phyloP scores from a whole-genome alignment of 2,797 vertebrate genomes.

The Chromobotia macracanthus region DNA sequence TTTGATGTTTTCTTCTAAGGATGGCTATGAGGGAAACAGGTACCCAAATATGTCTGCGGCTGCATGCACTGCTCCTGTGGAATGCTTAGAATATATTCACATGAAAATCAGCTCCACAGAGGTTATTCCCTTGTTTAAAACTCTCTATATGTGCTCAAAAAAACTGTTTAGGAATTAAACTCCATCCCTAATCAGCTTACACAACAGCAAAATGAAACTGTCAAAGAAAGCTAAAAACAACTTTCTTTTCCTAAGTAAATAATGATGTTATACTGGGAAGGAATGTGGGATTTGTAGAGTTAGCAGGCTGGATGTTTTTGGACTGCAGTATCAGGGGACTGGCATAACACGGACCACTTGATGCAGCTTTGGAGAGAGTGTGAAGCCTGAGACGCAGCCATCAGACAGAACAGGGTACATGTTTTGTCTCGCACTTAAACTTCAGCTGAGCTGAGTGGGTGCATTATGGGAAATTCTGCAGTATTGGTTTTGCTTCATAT shows the following conservation, averaged over 20 bases:
- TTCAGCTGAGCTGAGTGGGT: slow-evolving; percentile 32
- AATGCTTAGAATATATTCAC: slow-evolving; percentile 48
- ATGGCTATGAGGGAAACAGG: slow-evolving; percentile 58
- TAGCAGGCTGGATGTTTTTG: neutral
- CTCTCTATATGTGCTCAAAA: slow-evolving; percentile 22
- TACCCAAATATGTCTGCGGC: slow-evolving; percentile 48
- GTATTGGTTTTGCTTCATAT: slow-evolving; percentile 20
- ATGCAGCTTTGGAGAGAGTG: slow-evolving; percentile 36
- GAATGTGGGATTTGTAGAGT: neutral
- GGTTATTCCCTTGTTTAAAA: slow-evolving; percentile 43
- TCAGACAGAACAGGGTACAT: neutral
- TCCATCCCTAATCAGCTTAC: slow-evolving; percentile 33
- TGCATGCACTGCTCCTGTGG: slow-evolving; percentile 47
- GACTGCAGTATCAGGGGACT: slow-evolving; percentile 36
- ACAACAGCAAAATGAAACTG: slow-evolving; percentile 10
- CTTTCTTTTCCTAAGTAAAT: slow-evolving; percentile 17
- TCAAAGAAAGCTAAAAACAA: slow-evolving; percentile 26
- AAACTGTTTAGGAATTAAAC: slow-evolving; percentile 46
- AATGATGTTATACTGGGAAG: neutral
- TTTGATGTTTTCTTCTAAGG: slow-evolving; percentile 72
- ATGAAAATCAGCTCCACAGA: slow-evolving; percentile 40
- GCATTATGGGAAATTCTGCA: slow-evolving; percentile 28
- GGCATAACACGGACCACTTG: slow-evolving; percentile 6
- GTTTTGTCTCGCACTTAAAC: slow-evolving; percentile 22
- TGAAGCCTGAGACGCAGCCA: slow-evolving; percentile 22